Conservation (phyloP, 2,113 vertebrate genomes). For the Neoarius graeffei region DNA sequence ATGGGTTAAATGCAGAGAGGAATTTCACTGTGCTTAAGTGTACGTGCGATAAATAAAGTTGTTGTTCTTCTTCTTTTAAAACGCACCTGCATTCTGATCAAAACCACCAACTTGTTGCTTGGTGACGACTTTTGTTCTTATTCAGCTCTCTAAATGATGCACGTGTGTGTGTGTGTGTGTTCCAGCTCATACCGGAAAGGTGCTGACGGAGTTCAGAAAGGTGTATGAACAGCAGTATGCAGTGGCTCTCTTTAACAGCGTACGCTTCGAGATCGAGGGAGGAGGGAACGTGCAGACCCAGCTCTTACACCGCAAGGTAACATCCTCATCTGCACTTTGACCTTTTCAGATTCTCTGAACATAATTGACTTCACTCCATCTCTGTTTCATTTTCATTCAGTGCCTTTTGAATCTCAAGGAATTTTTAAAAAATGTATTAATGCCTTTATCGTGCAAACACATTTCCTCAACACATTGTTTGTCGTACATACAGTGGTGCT, state of each 20-base stretch:
- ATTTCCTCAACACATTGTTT: not conserved
- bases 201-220: slow-evolving; percentile 80
- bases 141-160: not conserved
- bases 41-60: too few relatives aligned
- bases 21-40: too few relatives aligned
- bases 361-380: not conserved
- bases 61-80: too few relatives aligned
- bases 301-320: slow-evolving; percentile 91
- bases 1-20: too few relatives aligned
- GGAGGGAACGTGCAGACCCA: slow-evolving; percentile 80
- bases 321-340: not conserved
- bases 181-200: slow-evolving; percentile 77
- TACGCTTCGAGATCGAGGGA: slow-evolving; percentile 91
- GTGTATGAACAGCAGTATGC: slow-evolving; percentile 87
- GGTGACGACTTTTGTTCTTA: not conserved
- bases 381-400: not conserved
- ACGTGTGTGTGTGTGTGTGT: slow-evolving; percentile 46
- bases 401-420: not conserved
- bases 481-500: too few relatives aligned
- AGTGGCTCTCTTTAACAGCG: slow-evolving; percentile 87
- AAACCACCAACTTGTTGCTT: not conserved
- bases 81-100: not conserved
- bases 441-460: too few relatives aligned
- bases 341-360: not conserved
- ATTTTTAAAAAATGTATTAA: not conserved